A percentile compares a stretch with the other conserved stretches of the same genome.
Conservation (phyloP, 2,888 invertebrate species). For the Pinctada fucata region DNA sequence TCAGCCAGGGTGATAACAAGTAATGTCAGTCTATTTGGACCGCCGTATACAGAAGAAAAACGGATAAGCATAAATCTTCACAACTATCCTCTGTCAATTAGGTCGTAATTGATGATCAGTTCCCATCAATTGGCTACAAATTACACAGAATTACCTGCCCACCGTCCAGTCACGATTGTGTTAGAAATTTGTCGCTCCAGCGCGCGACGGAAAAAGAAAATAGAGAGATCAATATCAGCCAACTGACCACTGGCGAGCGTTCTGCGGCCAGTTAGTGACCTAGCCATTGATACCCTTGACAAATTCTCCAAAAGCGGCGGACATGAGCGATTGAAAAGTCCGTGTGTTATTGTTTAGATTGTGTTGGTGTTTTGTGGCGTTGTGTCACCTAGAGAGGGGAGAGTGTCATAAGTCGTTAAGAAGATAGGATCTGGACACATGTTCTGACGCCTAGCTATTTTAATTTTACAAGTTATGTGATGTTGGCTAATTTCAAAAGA, state of each 20-base stretch:
- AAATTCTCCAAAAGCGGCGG: neutral
- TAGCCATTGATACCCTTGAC: neutral
- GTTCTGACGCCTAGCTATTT: neutral
- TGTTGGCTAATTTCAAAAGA: neutral
- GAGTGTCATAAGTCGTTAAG: neutral
- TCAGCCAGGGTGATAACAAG: no score
- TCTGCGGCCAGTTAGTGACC: neutral
- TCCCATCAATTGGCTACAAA: constrained; percentile 22
- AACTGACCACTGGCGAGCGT: constrained; percentile 10
- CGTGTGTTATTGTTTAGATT: neutral
- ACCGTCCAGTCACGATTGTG: constrained; percentile 9
- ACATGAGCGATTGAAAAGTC: neutral
- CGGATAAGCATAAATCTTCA: no score
- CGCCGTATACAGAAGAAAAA: no score
- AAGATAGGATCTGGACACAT: neutral
- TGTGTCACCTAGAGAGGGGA: neutral
- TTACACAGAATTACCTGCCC: constrained; percentile 24
- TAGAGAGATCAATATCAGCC: constrained; percentile 22
- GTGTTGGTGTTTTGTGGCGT: neutral
- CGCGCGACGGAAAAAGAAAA: constrained; percentile 3
- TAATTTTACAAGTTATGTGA: neutral
- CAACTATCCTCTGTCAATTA: constrained; percentile 11
- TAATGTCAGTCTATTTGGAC: no score
- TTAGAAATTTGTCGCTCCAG: constrained; percentile 12
- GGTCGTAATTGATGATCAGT: constrained; percentile 21